Base-by-base conservation (phyloP, 2,888 invertebrate species). In the Yponomeuta cagnagella region DNA sequence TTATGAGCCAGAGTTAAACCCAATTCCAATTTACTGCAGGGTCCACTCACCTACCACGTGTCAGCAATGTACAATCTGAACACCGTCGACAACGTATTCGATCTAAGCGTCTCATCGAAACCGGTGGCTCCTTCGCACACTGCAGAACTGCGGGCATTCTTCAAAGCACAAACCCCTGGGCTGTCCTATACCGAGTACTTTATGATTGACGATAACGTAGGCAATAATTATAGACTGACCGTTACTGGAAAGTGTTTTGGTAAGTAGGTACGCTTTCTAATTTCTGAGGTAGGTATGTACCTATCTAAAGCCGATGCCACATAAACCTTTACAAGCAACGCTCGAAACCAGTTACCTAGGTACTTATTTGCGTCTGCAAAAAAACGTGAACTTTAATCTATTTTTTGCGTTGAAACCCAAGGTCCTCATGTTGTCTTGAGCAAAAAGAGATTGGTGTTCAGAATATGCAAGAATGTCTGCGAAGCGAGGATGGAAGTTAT, bases 151-250 rank as follows among this genome's bases (percentile, higher is more conserved):
- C 81, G 73, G 71, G 78, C 90, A 63, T 65, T 78, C 4, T 92
- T 89, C 74, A 84, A 76, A 69, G 90, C 92, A 0, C 84, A 82
- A 68, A 78, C 86, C 15, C 78, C 86, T 0, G 85, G 83, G 0
- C 89, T 89, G 74, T 84, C 87, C 2, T 91, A 85, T 74, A 90
- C 90, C 0, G 90, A 92, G 65, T 90, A 92, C 77, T 92, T 82
- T 65, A 75, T 88, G 2, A 77, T 92, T 66, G 89, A 89, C 63
- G 89, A 91, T 72, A 84, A 84, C 0, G 78, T 75, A 58, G 85
- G 85, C 1, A 86, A 85, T 74, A 79, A 77, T 70, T 87, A 84
- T 68, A 84, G 83, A 70, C 71, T 92, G 63, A 90, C 87, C 9
- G 83, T 89, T 8, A 84, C 81, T 63, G 92, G 92, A 30, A 86